Base-by-base conservation (phyloP, 2,888 invertebrate genomes). In the Cheilosia urbana region DNA sequence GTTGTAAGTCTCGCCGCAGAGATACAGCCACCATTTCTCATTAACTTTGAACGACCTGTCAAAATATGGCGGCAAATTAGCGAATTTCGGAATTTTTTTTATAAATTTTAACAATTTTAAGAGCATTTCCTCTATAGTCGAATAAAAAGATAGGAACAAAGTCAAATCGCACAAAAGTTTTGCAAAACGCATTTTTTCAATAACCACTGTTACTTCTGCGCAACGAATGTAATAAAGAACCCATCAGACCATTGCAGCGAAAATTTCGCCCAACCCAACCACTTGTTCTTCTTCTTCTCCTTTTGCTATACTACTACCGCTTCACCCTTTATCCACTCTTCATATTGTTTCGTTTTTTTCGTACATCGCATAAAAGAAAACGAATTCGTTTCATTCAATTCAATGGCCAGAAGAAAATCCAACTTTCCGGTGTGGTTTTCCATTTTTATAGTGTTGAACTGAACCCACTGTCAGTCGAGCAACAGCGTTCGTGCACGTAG, bases 341-440 rank as follows among this genome's bases (percentile, higher is more conserved):
- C 45, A 17, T 47, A 47, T n/a, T 17, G 45, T n/a, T n/a, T 17
- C 7, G 17, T n/a, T 30, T 2, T 30, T 30, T 30, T 37, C 11
- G 37, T 30, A 75, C 66, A 80, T 68, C 47, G 58, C 57, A 68
- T 30, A 45, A 65, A 63, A 65, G 68, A 53, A 60, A 40, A 68
- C 68, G 62, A 73, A 73, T 75, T 63, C 55, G 75, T 71, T 82
- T 71, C 65, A 69, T 37, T 71, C 37, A 76, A 77, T 71, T 69
- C 58, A 79, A 37, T 73, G 73, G 45, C 73, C 42, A 47, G 65
- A 40, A 63, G 62, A 66, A 72, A 69, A 66, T 55, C 47, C 53
- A 65, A 80, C 69, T 84, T 76, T 84, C 80, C 80, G 83, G 68
- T 84, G 69, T 68, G 83, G 83, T 63, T 79, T 84, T 84, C 55